Evolutionary conservation across 2,113 vertebrate genomes (phyloP), one percentile per base, ranked within the genome.

Genomic region (Nanorana parkeri): DNA sequence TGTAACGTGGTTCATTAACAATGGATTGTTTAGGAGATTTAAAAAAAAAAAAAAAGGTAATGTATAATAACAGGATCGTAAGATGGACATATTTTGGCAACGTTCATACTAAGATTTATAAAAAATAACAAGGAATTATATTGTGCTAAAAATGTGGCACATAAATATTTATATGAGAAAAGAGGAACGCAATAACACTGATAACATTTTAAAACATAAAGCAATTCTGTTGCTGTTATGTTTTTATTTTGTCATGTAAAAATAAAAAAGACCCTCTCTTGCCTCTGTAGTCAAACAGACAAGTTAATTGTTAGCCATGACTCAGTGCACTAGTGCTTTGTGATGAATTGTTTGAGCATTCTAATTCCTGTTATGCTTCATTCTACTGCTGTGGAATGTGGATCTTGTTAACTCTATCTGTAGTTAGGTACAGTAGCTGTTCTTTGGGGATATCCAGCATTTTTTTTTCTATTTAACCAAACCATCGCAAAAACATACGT

Each of bases 321-420:
- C 52, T 79, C 77, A 79, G 10, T 47, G 28, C 17, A 17, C 7
- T 20, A 29, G 19, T 68, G 77, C 54, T 79, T 58, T 51, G 52
- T 79, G 77, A 60, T 66, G 41, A 63, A 67, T 74, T 74, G 71
- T 74, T 78, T 67, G 63, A 79, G 77, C 55, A 56, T 68, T 56
- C 28, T 56, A 20, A 68, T 69, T 79, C 66, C 66, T 79, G 77
- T 69, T 58, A 60, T 68, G 29, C 77, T 24, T 79, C 77, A 68
- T 79, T 79, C 77, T 63, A 16, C 28, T 68, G 52, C 16, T 15
- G n/a, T 47, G 66, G 77, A 79, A 79, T 79, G 77, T 58, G 47
- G 23, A 26, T 21, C 76, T 78, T 28, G 63, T 66, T 64, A 77
- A 77, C 74, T 24, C 32, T 51, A 64, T 23, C 17, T 15, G 41